Base-by-base conservation (phyloP, 1,140 invertebrate genomes). In the Sipha flava region DNA sequence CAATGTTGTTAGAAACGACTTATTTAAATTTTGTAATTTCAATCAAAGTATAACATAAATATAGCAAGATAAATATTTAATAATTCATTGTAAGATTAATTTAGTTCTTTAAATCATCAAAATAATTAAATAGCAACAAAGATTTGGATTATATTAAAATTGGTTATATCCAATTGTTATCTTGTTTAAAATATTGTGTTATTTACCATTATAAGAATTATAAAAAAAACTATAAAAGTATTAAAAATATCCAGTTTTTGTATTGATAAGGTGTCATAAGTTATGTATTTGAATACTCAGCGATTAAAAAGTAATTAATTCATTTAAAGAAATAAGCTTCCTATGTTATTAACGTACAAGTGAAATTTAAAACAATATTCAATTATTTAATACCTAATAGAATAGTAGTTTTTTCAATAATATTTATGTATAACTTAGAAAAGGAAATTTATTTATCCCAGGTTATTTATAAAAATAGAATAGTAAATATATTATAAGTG, bases 201-300 rank as follows among this genome's bases (percentile, higher is more conserved):
- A n/a, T n/a, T n/a, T n/a, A n/a, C n/a, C n/a, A 57, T 57, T 14
- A 62, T 21, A 21, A 64, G 1, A 64, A 64, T 31, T 18, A 4
- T n/a, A 10, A 37, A 16, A 21, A 16, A 23, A 68, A 16, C 16
- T 47, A n/a, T 0, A 9, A 26, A 26, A 70, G 66, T 29, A 21
- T 70, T 70, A 70, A 70, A 70, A 70, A 47, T 70, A 70, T 47
- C 43, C 66, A 47, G 66, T 70, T 47, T 70, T n/a, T 7, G 0
- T 47, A 10, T 14, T 18, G 23, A 47, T 10, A 49, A n/a, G 16
- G 29, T 2, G 3, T 29, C 16, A 18, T 9, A n/a, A 45, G 37
- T 21, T 26, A 37, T 37, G 2, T 45, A 68, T 29, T 45, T 45
- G 16, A 7, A 45, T 43, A 18, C 34, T 47, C 23, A 3, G 23